A percentile compares a stretch with the other conserved stretches of the same genome.
Evolutionary conservation across 1,140 invertebrate species (phyloP).

Genomic region (Drosophila insularis): DNA sequence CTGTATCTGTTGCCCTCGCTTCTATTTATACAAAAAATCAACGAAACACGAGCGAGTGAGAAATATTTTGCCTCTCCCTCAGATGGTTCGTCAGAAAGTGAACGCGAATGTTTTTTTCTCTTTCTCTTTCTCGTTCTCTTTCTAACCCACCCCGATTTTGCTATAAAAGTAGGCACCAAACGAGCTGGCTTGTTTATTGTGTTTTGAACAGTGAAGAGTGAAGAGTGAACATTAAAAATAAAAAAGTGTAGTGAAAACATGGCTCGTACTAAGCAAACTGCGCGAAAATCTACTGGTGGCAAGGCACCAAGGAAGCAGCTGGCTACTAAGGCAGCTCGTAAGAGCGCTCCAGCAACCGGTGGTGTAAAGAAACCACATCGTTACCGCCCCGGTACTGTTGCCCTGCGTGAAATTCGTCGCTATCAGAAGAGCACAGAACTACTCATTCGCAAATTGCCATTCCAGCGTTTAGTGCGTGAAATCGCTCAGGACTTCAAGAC

Average conservation of each 20-base stretch:
- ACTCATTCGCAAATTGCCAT: slow-evolving; percentile 93
- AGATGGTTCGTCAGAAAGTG: no score
- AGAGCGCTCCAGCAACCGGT: background rate
- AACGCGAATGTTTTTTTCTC: background rate
- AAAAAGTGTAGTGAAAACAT: background rate
- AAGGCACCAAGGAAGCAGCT: background rate
- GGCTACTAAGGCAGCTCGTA: background rate
- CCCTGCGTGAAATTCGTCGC: slow-evolving; percentile 91
- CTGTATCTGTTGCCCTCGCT: background rate
- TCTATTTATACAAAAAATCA: background rate
- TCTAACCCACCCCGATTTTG: background rate
- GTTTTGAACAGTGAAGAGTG: background rate
- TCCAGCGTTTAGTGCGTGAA: slow-evolving; percentile 93
- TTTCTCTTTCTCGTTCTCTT: no score
- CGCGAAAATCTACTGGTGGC: background rate
- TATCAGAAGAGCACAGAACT: slow-evolving; percentile 92
- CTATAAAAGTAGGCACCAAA: background rate
- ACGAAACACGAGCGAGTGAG: background rate
- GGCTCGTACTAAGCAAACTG: slow-evolving; percentile 1
- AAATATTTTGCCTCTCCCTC: no score
- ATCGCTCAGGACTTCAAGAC: slow-evolving; percentile 93
- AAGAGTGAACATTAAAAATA: background rate
- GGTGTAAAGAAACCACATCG: slow-evolving; percentile 84
- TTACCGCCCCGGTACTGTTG: no score
- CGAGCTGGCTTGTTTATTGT: background rate